Percentiles rank a stretch among this genome's conserved stretches.
Evolutionary conservation across 2,113 vertebrate genomes (phyloP).

Genomic region (Ornithorhynchus anatinus): DNA sequence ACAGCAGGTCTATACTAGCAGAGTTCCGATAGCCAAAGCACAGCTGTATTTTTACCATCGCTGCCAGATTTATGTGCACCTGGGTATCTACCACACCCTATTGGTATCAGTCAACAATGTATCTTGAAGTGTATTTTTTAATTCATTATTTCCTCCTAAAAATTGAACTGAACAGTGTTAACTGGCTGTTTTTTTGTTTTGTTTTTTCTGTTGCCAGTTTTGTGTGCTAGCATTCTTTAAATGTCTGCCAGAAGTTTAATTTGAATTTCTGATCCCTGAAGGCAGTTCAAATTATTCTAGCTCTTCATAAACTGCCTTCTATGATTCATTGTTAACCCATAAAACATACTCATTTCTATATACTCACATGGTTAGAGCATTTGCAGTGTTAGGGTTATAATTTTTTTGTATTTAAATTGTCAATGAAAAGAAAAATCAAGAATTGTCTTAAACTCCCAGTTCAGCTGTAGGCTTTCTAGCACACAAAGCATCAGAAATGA

Average conservation of each 20-base stretch:
- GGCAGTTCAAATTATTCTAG: slow-evolving; percentile 74
- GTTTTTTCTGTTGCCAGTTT: slow-evolving; percentile 58
- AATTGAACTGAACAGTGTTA: slow-evolving; percentile 61
- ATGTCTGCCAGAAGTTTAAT: slow-evolving; percentile 74
- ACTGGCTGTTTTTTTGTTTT: too few relatives aligned
- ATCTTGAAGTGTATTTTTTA: slow-evolving; percentile 41
- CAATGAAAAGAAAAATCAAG: slow-evolving; percentile 67
- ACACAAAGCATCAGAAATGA: slow-evolving; percentile 60
- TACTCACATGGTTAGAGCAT: slow-evolving; percentile 68
- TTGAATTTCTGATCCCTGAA: slow-evolving; percentile 76
- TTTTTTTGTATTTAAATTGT: slow-evolving; percentile 62
- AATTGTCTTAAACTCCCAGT: slow-evolving; percentile 56
- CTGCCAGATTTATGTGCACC: slow-evolving; percentile 77
- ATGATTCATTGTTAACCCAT: slow-evolving; percentile 78
- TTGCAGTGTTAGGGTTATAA: slow-evolving; percentile 59
- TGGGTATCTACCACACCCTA: slow-evolving; percentile 80
- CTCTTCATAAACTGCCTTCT: slow-evolving; percentile 71
- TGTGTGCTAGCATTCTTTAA: slow-evolving; percentile 68
- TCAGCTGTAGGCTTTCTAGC: slow-evolving; percentile 47
- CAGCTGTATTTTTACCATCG: slow-evolving; percentile 76
- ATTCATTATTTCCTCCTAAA: slow-evolving; percentile 63
- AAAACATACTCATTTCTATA: slow-evolving; percentile 66
- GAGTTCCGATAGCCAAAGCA: slow-evolving; percentile 68
- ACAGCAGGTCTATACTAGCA: slow-evolving; percentile 78
- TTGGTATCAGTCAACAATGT: slow-evolving; percentile 69